phyloP scores from a whole-genome alignment of 1,140 invertebrate genomes.

The Schmidtea mediterranea region DNA sequence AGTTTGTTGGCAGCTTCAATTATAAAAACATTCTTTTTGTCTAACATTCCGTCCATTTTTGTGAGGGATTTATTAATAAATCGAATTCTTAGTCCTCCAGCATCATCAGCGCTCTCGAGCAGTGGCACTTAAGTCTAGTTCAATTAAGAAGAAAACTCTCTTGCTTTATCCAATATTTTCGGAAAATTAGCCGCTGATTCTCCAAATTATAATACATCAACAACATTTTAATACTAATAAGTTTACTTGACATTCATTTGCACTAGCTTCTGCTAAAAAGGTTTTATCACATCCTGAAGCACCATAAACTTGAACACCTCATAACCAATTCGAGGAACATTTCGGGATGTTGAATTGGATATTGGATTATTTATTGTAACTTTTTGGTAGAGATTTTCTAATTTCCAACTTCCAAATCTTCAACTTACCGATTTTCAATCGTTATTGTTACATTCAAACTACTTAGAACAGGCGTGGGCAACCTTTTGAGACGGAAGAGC shows the following conservation, averaged over 20 bases:
- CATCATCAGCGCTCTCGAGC: conserved; percentile 56
- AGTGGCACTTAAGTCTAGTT: conserved; percentile 96
- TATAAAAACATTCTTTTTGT: conserved; percentile 99
- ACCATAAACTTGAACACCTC: conserved; percentile 95
- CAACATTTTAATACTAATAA: conserved; percentile 97
- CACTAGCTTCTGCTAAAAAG: conserved; percentile 87
- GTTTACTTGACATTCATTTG: conserved; percentile 93
- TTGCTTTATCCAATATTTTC: conserved; percentile 96
- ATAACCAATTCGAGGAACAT: conserved; percentile 99
- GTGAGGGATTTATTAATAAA: conserved; percentile 99
- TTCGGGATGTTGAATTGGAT: conserved; percentile 96
- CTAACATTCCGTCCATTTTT: conserved; percentile 99
- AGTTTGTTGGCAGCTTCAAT: conserved; percentile 74
- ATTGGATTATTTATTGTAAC: conserved; percentile 81
- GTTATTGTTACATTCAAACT: conserved; percentile 18
- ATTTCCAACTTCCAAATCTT: conserved; percentile 90
- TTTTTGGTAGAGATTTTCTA: conserved; percentile 82
- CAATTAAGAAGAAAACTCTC: conserved; percentile 96
- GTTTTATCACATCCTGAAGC: conserved; percentile 94
- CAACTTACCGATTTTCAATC: conserved; percentile 85
- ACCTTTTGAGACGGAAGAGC: no score
- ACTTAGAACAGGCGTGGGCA: conserved; percentile 40
- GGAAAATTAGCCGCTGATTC: conserved; percentile 97
- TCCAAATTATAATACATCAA: conserved; percentile 99
- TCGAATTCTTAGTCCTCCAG: conserved; percentile 90